Percentiles rank a stretch among this genome's conserved stretches.
Conservation (phyloP, 1,140 invertebrate genomes). For the Littorina saxatilis region DNA sequence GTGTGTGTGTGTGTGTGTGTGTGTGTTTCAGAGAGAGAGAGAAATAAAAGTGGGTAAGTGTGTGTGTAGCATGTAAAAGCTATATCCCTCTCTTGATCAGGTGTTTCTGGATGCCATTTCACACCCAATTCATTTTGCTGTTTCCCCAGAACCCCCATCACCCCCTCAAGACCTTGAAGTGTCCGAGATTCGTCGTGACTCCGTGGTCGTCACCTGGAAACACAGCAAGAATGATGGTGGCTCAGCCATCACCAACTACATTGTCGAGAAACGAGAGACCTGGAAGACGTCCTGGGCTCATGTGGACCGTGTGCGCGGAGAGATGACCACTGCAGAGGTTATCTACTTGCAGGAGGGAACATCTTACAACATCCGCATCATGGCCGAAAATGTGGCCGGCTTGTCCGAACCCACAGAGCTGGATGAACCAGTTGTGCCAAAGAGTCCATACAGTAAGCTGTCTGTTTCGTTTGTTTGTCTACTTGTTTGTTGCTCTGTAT, state of each 20-base stretch:
- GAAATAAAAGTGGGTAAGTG: no score
- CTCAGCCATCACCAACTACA: constrained; percentile 94
- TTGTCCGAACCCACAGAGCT: constrained; percentile 78
- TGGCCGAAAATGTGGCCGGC: constrained; percentile 72
- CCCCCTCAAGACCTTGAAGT: constrained; percentile 93
- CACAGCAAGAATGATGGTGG: constrained; percentile 94
- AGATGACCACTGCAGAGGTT: constrained; percentile 40
- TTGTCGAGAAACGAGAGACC: constrained; percentile 89
- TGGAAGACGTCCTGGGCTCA: constrained; percentile 66
- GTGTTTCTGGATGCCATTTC: no score
- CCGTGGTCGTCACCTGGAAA: constrained; percentile 95
- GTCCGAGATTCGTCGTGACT: constrained; percentile 94
- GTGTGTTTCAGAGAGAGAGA: no score
- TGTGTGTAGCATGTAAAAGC: no score
- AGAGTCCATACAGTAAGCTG: constrained; percentile 92
- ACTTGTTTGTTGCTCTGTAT: no score
- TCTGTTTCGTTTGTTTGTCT: not conserved
- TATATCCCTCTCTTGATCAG: no score
- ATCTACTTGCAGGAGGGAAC: constrained; percentile 82
- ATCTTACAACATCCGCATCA: constrained; percentile 78
- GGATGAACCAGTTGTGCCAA: constrained; percentile 88
- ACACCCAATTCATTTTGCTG: not conserved
- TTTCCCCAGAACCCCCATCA: constrained; percentile 89
- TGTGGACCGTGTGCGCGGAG: constrained; percentile 54
- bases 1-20: no score